Base-by-base conservation (phyloP, 1,140 invertebrate species). In the Penaeus chinensis region DNA sequence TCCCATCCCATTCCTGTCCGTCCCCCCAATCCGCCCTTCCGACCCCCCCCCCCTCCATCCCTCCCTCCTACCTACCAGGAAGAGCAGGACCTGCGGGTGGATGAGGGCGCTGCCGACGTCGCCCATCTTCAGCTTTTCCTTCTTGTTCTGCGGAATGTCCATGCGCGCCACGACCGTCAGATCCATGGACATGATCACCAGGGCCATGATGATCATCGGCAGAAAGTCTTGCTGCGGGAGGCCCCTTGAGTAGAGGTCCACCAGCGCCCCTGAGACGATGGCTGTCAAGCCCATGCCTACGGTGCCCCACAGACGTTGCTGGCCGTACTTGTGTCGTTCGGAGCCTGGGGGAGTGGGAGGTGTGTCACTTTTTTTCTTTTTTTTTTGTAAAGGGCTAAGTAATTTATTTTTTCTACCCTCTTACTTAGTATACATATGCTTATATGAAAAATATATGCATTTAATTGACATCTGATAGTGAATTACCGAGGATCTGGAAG, bases 201-300 rank as follows among this genome's bases (percentile, higher is more conserved):
- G 91, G 92, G 95, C 94, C 65, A 97, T 93, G 91, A 95, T 95
- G 92, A 97, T 96, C 69, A 95, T 94, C 76, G 95, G 93, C 0
- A 94, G 94, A 91, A 97, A 98, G 91, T 97, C 94, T 91, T 96
- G 96, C 63, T 71, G 27, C 19, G 82, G 82, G 13, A 81, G 82
- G 24, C 77, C 82, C 37, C 27, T n/a, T 11, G 87, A 89, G 63
- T 74, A 84, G n/a, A 66, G 16, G 54, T 90, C 89, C 47, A 88
- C 66, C 62, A 90, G 62, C 2, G 79, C 79, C 3, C 89, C 89
- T 0, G 54, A 47, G 8, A 88, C 22, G 3, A 87, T 54, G 27
- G 79, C 84, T 61, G 82, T 80, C 0, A 85, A 0, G 60, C 89
- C 89, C 89, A 88, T 88, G 24, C 89, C 89, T 18, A 90, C 47